Evolutionary conservation across 2,797 vertebrate species (phyloP), one percentile per base, ranked within the genome.

Genomic region (Enteromius afrohamiltoni): DNA sequence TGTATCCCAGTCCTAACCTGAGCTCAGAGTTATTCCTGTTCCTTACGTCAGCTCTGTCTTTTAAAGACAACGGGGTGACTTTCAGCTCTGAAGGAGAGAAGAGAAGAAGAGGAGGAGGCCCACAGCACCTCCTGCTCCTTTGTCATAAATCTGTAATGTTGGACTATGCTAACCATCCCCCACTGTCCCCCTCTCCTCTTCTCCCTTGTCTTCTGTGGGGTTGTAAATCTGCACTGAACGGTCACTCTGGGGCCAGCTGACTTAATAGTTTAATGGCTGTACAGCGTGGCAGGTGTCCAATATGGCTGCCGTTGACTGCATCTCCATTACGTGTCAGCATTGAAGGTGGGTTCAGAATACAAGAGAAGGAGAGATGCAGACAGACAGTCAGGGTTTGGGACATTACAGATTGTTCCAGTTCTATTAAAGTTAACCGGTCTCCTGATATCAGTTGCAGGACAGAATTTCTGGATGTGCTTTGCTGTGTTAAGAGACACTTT

Each of bases 251-350:
- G 83, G 62, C 45, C 23, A 7, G 14, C 23, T 51, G 42, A 81
- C 69, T 78, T 74, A 81, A 86, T 79, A 83, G 73, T 79, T 80
- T 88, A 85, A 86, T 84, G 76, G 13, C 68, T 34, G 6, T 42
- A 29, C 19, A 87, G 21, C 60, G 60, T 67, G 84, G 85, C 78
- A 85, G 81, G 87, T 80, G 79, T 86, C 87, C 84, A 88, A 45
- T 23, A 86, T 84, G 73, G 79, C 76, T 81, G 70, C 82, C 76
- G 74, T 68, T 21, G 26, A 51, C 55, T 70, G 71, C 26, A 31
- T 82, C 84, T 45, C 71, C 71, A 83, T 42, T 81, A 83, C 51
- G 26, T 78, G 62, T 45, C 62, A 68, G 47, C n/a, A 14, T 26
- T 70, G 45, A 75, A 67, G 76, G 42, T 76, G n/a, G 65, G 80